Evolutionary conservation across 2,888 invertebrate species (phyloP).

Genomic region (Liopterus haemorrhoidalis): DNA sequence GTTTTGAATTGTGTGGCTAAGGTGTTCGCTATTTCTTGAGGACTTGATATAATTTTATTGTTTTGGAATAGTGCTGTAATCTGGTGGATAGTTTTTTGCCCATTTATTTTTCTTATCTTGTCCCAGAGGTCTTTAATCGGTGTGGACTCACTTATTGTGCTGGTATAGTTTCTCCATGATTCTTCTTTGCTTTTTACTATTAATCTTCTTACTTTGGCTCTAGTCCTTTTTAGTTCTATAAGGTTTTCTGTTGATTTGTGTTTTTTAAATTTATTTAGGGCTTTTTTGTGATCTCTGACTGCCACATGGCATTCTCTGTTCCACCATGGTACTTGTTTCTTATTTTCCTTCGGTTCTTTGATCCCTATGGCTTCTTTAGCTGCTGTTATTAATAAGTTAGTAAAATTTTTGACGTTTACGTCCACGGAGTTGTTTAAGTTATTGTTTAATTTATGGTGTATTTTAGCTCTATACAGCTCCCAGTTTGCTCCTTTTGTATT

Average conservation of each 20-base stretch:
- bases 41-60: no score
- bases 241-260: conserved; percentile 1
- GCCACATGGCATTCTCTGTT: neutral
- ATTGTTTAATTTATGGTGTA: neutral
- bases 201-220: conserved; percentile 1
- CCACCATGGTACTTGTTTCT: conserved; percentile 5
- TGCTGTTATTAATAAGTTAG: neutral
- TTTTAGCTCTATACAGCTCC: neutral
- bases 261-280: neutral
- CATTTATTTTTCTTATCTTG: neutral
- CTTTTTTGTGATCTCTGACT: neutral
- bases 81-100: no score
- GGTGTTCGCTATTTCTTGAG: neutral
- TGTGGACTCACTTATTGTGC: neutral
- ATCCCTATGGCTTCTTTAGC: neutral
- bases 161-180: neutral
- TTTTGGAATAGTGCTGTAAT: no score
- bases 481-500: neutral
- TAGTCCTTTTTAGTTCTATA: conserved; percentile 3
- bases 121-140: conserved; percentile 1
- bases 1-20: no score
- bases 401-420: conserved; percentile 1
- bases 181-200: neutral
- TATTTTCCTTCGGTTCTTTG: neutral
- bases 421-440: neutral